These are phyloP conservation scores for Bursaphelenchus mucronatus DNA, from an alignment of 1,140 invertebrate species.

Conservation along the genomic window DNA sequence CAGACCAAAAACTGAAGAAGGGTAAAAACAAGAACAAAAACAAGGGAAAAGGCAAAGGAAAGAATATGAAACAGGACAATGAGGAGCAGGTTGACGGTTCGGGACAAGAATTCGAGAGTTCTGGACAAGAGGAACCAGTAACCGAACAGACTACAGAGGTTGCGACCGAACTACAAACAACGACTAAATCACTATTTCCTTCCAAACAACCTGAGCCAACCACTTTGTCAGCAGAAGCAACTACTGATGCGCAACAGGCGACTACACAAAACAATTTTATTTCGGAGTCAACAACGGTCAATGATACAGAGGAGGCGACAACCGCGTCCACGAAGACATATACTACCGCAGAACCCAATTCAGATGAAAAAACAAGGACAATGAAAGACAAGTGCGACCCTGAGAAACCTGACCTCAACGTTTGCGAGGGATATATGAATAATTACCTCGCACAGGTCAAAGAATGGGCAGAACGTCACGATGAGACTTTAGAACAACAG, in stretches of 20 bases:
- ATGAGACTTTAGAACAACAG: constrained; percentile 39
- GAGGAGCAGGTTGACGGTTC: no score
- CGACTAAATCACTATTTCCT: background rate
- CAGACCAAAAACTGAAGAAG: no score
- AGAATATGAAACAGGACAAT: no score
- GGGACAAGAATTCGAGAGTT: no score
- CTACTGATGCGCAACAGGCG: constrained; percentile 1
- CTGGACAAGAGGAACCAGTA: constrained; percentile 6
- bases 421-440: constrained; percentile 34
- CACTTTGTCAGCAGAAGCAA: background rate
- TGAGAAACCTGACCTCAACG: constrained; percentile 27
- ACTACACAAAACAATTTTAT: background rate
- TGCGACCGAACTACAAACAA: constrained; percentile 1
- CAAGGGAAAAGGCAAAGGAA: no score
- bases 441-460: constrained; percentile 41
- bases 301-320: background rate
- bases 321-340: background rate
- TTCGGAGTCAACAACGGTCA: no score
- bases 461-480: constrained; percentile 40
- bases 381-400: background rate
- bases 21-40: no score
- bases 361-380: background rate
- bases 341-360: constrained; percentile 12
- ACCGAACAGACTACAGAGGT: constrained; percentile 8
- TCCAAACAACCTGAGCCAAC: constrained; percentile 16